A percentile compares a stretch with the other conserved stretches of the same genome.
Evolutionary conservation across 2,888 invertebrate species (phyloP).

Genomic region (Stomorhina lunata): DNA sequence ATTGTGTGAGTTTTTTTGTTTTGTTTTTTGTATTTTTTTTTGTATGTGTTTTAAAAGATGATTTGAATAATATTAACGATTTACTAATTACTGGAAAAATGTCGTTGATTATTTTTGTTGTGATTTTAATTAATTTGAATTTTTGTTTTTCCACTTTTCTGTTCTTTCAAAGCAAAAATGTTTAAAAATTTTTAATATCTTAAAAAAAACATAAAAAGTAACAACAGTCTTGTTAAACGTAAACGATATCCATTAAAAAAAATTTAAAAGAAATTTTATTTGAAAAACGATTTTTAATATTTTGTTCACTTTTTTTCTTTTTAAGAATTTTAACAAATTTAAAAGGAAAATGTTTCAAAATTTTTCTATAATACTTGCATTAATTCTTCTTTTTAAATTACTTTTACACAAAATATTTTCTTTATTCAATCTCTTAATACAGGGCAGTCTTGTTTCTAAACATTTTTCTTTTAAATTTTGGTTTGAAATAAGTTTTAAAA

Average conservation of each 20-base stretch:
- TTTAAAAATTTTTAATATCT: conserved; percentile 30
- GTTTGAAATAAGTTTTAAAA: not conserved
- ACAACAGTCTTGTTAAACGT: conserved; percentile 47
- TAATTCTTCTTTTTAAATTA: too few species aligned
- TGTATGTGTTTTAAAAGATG: conserved; percentile 22
- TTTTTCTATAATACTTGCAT: too few species aligned
- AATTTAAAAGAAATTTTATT: not conserved
- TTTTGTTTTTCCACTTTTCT: not conserved
- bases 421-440: not conserved
- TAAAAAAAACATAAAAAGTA: conserved; percentile 13
- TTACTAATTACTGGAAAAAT: conserved; percentile 34
- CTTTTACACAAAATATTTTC: too few species aligned
- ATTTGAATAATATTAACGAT: conserved; percentile 40
- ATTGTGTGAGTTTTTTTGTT: conserved; percentile 16
- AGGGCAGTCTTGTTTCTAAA: too few species aligned
- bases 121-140: not conserved
- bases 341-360: too few species aligned
- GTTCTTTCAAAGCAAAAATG: conserved; percentile 3
- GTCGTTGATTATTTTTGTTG: conserved; percentile 39
- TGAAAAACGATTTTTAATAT: too few species aligned
- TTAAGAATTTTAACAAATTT: not conserved
- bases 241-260: not conserved
- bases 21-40: conserved; percentile 12
- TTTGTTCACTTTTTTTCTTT: not conserved
- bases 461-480: too few species aligned